Conservation (phyloP, 2,113 vertebrate genomes). For the Butorides virescens region DNA sequence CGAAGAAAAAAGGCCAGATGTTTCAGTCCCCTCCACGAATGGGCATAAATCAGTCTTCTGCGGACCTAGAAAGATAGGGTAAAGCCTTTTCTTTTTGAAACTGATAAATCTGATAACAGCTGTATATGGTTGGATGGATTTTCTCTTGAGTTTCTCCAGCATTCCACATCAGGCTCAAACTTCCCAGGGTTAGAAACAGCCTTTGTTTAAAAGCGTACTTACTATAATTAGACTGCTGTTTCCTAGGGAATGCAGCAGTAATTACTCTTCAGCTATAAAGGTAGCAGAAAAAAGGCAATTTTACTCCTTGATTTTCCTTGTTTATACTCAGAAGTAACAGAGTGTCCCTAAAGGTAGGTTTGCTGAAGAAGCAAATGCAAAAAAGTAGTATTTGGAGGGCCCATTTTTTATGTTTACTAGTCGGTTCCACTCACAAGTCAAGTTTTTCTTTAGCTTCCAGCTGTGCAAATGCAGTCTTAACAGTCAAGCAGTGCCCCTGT, state of each 20-base stretch:
- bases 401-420: not conserved
- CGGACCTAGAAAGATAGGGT: constrained; percentile 82
- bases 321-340: not conserved
- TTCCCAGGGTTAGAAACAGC: not conserved
- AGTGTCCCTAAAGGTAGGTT: not conserved
- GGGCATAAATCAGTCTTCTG: constrained; percentile 66
- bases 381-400: not conserved
- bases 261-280: not conserved
- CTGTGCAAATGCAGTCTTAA: not conserved
- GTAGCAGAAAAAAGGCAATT: not conserved
- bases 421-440: not conserved
- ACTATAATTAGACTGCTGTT: not conserved
- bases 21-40: constrained; percentile 64
- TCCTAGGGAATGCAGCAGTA: constrained; percentile 32
- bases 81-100: constrained; percentile 24
- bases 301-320: not conserved
- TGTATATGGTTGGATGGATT: not conserved
- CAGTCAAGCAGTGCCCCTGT: not conserved
- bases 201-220: not conserved
- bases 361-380: not conserved
- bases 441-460: not conserved
- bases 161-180: not conserved
- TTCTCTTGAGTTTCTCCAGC: not conserved
- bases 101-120: not conserved
- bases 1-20: constrained; percentile 55